Base-by-base conservation (phyloP, 2,888 invertebrate species). In the Clostera curtula region DNA sequence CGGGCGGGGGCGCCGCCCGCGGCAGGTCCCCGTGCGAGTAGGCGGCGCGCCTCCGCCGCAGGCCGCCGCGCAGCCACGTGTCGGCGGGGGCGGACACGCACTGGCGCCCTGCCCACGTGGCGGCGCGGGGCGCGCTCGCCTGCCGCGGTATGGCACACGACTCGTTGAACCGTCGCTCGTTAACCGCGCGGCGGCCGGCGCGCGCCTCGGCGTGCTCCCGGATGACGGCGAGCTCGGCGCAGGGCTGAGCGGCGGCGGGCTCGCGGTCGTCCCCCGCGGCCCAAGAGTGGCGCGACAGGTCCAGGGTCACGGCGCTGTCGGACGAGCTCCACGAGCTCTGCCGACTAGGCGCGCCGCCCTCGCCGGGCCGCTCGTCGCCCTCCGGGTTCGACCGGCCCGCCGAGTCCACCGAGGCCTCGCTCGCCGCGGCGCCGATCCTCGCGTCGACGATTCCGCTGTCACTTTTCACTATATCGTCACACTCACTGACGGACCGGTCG, bases 251-350 rank as follows among this genome's bases (percentile, higher is more conserved):
- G 48, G 52, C 32, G 49, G 50, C 20, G 33, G 36, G 14, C 11
- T 40, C 34, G 22, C 24, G 43, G 36, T 27, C 36, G 31, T 34
- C 47, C 36, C 38, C 40, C 27, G 59, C 68, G 13, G 47, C 49
- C 6, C 58, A 93, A 42, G 93, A 90, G 61, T 93, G 92, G 5
- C 93, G 86, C 31, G 92, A 91, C 14, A 90, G 87, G 45, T 91
- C 91, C 36, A 90, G 77, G 23, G 88, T 90, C 16, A 91, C 90
- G 12, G 91, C 92, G 61, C 92, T 92, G 68, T 93, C 93, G 62
- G 89, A 89, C 15, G 90, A 90, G 58, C 89, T 89, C 91, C 92
- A 92, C 24, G 92, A 92, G 67, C 90, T 90, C 65, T 92, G 92
- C 15, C 92, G 75, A 42, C 80, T 71, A 42, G 79, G 62, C 49